Evolutionary conservation across 2,113 vertebrate species (phyloP).

Genomic region (Menura novaehollandiae): DNA sequence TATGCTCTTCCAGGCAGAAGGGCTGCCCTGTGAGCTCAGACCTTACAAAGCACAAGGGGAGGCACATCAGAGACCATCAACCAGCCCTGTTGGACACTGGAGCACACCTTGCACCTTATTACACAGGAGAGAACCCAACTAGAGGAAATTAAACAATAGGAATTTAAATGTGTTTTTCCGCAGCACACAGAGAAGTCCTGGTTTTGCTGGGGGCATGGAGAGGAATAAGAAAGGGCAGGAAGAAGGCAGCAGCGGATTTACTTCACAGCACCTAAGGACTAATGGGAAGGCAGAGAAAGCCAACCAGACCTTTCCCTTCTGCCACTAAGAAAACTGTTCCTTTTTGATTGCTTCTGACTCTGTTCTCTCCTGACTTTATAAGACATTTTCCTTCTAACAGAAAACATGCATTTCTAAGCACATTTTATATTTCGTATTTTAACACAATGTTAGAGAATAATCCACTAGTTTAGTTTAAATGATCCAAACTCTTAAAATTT

Average conservation of each 20-base stretch:
- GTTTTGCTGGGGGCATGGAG: background rate
- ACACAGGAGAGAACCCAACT: background rate
- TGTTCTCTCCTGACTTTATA: background rate
- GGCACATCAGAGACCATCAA: background rate
- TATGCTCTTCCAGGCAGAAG: background rate
- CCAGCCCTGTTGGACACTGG: background rate
- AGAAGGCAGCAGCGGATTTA: background rate
- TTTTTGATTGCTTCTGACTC: background rate
- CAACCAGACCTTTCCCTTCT: background rate
- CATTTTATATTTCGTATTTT: background rate
- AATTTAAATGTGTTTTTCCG: background rate
- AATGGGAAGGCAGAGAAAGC: background rate
- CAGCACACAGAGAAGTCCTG: background rate
- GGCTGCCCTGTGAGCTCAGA: background rate
- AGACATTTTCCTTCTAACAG: background rate
- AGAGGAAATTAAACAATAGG: background rate
- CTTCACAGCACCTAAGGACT: background rate
- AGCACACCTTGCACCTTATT: background rate
- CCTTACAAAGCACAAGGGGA: background rate
- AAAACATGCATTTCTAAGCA: background rate
- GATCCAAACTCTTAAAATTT: background rate
- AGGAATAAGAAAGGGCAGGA: background rate
- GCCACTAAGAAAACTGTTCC: background rate
- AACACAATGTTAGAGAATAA: background rate
- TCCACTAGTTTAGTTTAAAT: background rate